These are phyloP conservation scores for Neelides folsomi DNA, from an alignment of 2,888 invertebrate species.

Conservation along the genomic window DNA sequence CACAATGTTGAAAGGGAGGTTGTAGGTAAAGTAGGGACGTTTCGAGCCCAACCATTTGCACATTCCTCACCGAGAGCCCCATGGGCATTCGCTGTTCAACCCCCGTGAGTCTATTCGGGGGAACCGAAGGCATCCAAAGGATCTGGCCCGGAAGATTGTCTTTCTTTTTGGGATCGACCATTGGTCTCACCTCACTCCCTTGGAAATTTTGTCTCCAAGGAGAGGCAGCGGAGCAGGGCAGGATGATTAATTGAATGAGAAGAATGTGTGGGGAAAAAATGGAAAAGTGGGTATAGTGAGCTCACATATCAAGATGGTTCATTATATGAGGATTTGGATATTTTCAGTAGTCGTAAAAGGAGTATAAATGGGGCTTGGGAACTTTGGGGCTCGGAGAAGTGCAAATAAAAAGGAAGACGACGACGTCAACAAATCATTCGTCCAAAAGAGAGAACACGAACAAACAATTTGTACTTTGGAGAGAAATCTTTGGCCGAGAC, in stretches of 20 bases:
- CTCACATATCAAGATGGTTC: too few species aligned
- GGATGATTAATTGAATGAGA: too few species aligned
- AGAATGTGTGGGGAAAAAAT: too few species aligned
- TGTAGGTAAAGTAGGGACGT: constrained; percentile 1
- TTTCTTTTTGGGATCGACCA: not conserved
- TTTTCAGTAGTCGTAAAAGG: too few species aligned
- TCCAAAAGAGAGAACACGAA: constrained; percentile 18
- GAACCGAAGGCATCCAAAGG: not conserved
- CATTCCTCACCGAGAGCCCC: not conserved
- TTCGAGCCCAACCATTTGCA: not conserved
- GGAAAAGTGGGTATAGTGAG: too few species aligned
- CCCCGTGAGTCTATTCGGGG: not conserved
- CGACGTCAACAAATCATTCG: constrained; percentile 9
- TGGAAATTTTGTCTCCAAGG: not conserved
- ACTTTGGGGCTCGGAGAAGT: too few species aligned
- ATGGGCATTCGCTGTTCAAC: not conserved
- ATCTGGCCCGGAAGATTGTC: not conserved
- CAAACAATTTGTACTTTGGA: constrained; percentile 9
- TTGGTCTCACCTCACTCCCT: not conserved
- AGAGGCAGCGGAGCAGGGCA: not conserved
- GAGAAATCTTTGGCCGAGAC: too few species aligned
- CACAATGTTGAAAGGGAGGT: not conserved
- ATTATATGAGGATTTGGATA: too few species aligned
- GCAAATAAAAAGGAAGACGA: not conserved
- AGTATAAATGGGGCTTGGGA: too few species aligned